Base-by-base conservation (phyloP, 2,797 vertebrate genomes). In the Anisognathus igniventris region DNA sequence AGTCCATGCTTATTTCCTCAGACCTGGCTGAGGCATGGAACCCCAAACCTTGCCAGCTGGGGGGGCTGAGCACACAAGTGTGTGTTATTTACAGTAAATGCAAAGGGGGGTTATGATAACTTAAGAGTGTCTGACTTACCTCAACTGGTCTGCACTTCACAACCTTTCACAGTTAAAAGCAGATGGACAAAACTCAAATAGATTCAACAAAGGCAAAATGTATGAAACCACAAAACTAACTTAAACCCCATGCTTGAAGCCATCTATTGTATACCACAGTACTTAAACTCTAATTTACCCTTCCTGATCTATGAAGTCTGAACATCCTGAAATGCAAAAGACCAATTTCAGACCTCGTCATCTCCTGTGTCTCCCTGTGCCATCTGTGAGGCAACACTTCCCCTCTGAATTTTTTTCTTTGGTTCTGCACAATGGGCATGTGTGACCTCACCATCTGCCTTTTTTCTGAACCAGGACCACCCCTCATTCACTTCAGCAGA, bases 41-140 rank as follows among this genome's bases (percentile, higher is more conserved):
- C 42, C 24, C 57, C 53, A 56, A n/a, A 42, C 15, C 21, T 39
- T 27, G 31, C 37, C 50, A 42, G 64, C 7, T 6, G 5, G 18
- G 30, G 9, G 23, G 48, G 73, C 60, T 13, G n/a, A 62, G 44
- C 60, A 72, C 50, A 9, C 15, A 42, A 37, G 27, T 1, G 3
- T 6, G 0, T 19, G 4, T 17, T 19, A 1, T 18, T n/a, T 17
- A 14, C 6, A 56, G 57, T 5, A 30, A 37, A 67, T 40, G 58
- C 37, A 51, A 50, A 72, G 53, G 3, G 11, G 5, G 13, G 15
- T 73, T 50, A 28, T 14, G 10, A 22, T 6, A 54, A 9, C 20
- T 50, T 15, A n/a, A 7, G 17, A 22, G 22, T 20, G 9, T 20
- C 68, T 15, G 60, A 7, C 39, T 47, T 82, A 62, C 13, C 27